Evolutionary conservation across 2,113 vertebrate genomes (phyloP).

Genomic region (Catharus minimus): DNA sequence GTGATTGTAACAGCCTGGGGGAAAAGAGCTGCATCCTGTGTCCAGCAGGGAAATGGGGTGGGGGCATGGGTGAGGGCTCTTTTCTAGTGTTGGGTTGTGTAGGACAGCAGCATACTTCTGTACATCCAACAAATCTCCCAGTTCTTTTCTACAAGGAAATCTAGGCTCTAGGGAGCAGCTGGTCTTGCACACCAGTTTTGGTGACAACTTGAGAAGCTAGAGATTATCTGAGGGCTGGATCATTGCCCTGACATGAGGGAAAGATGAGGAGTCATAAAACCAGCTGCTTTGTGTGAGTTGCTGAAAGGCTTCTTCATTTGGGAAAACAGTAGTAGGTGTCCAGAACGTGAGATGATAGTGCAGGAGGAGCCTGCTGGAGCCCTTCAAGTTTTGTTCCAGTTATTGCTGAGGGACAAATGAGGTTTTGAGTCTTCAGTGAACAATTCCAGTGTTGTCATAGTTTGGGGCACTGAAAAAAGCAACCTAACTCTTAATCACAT

Average conservation of each 20-base stretch:
- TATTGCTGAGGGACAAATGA: not conserved
- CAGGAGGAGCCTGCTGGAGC: not conserved
- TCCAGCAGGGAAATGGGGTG: not conserved
- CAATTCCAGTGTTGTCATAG: not conserved
- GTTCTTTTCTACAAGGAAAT: not conserved
- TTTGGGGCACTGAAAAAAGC: not conserved
- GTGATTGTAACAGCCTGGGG: not conserved
- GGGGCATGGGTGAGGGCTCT: not conserved
- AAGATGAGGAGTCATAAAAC: not conserved
- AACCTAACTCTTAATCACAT: not conserved
- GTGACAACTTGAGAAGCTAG: not conserved
- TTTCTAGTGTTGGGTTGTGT: not conserved
- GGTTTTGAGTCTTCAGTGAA: not conserved
- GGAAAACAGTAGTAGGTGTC: not conserved
- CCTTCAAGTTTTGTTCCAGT: not conserved
- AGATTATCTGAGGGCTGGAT: not conserved
- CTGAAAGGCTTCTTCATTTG: not conserved
- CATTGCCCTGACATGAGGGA: not conserved
- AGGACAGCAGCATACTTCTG: not conserved
- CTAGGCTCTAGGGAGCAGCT: not conserved
- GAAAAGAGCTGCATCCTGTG: not conserved
- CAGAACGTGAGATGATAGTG: not conserved
- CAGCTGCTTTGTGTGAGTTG: not conserved
- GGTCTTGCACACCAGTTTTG: not conserved
- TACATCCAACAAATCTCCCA: not conserved